Conservation (phyloP, 2,888 invertebrate species). For the Phoenoteleia sp. region DNA sequence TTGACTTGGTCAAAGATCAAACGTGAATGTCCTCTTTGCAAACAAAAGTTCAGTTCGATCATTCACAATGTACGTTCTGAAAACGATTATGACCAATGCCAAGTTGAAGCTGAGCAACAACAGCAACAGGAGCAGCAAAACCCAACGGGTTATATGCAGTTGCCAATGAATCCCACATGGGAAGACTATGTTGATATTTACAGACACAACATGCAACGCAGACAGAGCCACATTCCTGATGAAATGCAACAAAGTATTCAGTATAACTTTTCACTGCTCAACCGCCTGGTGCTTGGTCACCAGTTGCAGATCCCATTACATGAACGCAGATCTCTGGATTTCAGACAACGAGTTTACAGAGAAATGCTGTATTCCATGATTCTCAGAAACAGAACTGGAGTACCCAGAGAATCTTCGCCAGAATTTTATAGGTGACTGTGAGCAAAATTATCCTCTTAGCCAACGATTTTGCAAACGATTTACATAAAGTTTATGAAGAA, state of each 20-base stretch:
- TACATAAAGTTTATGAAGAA: too few species aligned
- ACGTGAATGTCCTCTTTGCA: conserved; percentile 53
- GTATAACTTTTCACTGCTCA: too few species aligned
- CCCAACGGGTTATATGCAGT: too few species aligned
- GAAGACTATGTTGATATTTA: background rate
- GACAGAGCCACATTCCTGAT: too few species aligned
- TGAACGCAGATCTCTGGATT: conserved; percentile 2
- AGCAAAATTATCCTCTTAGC: too few species aligned
- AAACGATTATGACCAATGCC: conserved; percentile 56
- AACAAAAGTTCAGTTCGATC: conserved; percentile 47
- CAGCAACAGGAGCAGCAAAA: too few species aligned
- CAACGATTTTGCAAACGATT: too few species aligned
- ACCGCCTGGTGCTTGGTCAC: background rate
- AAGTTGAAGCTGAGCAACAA: background rate
- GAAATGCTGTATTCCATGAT: conserved; percentile 5
- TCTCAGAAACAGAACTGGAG: conserved; percentile 21
- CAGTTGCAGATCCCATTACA: background rate
- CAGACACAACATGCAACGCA: background rate
- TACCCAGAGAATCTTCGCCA: conserved; percentile 18
- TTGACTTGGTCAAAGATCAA: conserved; percentile 54
- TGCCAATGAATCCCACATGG: too few species aligned
- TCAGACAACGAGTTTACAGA: conserved; percentile 8
- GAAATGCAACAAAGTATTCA: too few species aligned
- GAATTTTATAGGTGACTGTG: conserved; percentile 36
- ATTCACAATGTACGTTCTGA: conserved; percentile 60